Base-by-base conservation (phyloP, 2,888 invertebrate genomes). In the Neocrepidodera transversa region DNA sequence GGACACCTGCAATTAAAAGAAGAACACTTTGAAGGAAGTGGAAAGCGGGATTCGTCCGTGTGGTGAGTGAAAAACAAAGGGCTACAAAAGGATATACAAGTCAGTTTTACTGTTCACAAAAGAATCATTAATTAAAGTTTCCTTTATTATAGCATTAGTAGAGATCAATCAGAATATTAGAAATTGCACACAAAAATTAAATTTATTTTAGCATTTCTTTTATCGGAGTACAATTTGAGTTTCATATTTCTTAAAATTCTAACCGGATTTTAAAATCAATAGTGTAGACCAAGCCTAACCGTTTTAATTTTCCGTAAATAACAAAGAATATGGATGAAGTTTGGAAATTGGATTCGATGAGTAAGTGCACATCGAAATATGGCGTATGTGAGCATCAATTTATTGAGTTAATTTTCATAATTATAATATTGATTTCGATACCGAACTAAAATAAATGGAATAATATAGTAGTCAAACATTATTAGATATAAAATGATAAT, bases 1-100 rank as follows among this genome's bases (percentile, higher is more conserved):
- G 51, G 58, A 58, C 58, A 52, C 58, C 53, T 53, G 49, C 43
- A 53, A 52, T 53, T 52, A 48, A 53, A 58, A 58, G 58, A 58
- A 58, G n/a, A n/a, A n/a, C 14, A 49, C 36, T 48, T 53, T 53
- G 48, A 49, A 53, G 58, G 58, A 53, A 53, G 16, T 32, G 53
- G 42, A 45, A 26, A 23, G 36, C 20, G 42, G 26, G 32, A 56
- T 56, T 23, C 35, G 36, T n/a, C 28, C 40, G 10, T 16, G 18
- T 45, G 3, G 32, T 4, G 6, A 32, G 32, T 6, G 13, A 13
- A 32, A 32, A 32, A 32, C 32, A 13, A 13, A 32, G 5, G 32
- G 20, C 14, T 10, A 30, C 28, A 48, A 48, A 48, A n/a, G 47
- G 47, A 32, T 48, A 48, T 48, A 6, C 8, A 10, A 28, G 28